Conservation (phyloP, 2,888 invertebrate species). For the Leptopilina myrica region DNA sequence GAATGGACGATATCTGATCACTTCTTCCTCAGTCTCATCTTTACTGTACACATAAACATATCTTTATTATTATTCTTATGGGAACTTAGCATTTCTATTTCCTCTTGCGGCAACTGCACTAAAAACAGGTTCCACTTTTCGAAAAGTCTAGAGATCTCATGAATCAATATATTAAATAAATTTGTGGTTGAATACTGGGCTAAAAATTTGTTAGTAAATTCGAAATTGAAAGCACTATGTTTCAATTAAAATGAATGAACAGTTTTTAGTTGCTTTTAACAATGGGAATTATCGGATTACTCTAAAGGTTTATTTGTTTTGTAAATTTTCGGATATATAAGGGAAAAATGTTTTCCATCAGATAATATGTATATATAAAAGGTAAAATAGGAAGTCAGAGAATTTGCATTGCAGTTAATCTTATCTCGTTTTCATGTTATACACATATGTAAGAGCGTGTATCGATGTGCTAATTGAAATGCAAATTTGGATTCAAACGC, state of each 20-base stretch:
- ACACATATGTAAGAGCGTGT: conserved; percentile 31
- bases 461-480: conserved; percentile 39
- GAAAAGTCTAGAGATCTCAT: too few species aligned
- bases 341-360: background rate
- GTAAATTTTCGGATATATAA: background rate
- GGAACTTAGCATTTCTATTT: background rate
- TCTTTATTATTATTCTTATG: background rate
- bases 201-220: too few species aligned
- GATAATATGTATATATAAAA: background rate
- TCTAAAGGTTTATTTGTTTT: background rate
- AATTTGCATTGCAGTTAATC: conserved; percentile 23
- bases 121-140: too few species aligned
- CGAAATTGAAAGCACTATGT: too few species aligned
- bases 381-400: background rate
- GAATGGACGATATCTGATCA: conserved; percentile 21
- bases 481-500: conserved; percentile 30
- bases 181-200: too few species aligned
- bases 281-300: too few species aligned
- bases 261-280: too few species aligned
- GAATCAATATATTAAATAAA: too few species aligned
- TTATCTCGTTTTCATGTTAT: conserved; percentile 21
- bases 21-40: background rate
- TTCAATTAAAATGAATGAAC: too few species aligned
- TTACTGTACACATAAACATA: background rate
- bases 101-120: too few species aligned